Conservation (phyloP, 2,888 invertebrate genomes). For the Zygogramma bicolorata region DNA sequence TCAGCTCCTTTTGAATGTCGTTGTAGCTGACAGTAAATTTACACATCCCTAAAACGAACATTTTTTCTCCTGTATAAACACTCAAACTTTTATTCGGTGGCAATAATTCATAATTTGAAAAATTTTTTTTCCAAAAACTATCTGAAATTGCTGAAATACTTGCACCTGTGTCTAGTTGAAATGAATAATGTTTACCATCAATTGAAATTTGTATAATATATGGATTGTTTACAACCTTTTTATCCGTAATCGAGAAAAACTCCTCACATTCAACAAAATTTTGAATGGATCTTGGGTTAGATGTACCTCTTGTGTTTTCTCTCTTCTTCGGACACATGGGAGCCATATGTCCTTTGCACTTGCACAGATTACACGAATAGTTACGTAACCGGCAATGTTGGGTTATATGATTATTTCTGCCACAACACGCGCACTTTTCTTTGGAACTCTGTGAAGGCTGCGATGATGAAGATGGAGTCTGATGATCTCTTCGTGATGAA, state of each 20-base stretch:
- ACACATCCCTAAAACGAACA: neutral
- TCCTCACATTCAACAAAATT: conserved; percentile 27
- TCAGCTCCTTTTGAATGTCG: neutral
- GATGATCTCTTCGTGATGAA: conserved; percentile 13
- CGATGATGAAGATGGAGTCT: conserved; percentile 11
- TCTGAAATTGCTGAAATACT: conserved; percentile 16
- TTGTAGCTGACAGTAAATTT: neutral
- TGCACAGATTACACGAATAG: conserved; percentile 28
- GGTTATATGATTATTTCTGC: conserved; percentile 21
- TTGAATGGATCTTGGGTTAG: conserved; percentile 17
- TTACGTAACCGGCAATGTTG: conserved; percentile 23
- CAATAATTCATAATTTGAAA: neutral
- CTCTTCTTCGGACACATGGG: conserved; percentile 28
- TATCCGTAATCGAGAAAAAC: conserved; percentile 4
- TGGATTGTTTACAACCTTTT: neutral
- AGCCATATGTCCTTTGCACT: conserved; percentile 25
- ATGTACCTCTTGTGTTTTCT: conserved; percentile 1
- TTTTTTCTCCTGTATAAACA: conserved; percentile 8
- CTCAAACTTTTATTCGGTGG: neutral
- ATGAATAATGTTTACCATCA: neutral
- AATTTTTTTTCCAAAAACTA: neutral
- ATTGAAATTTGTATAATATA: neutral
- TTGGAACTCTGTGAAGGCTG: neutral
- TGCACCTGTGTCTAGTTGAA: conserved; percentile 15
- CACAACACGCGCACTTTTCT: conserved; percentile 28